phyloP scores from a whole-genome alignment of 1,140 invertebrate genomes.

The Ips nitidus region DNA sequence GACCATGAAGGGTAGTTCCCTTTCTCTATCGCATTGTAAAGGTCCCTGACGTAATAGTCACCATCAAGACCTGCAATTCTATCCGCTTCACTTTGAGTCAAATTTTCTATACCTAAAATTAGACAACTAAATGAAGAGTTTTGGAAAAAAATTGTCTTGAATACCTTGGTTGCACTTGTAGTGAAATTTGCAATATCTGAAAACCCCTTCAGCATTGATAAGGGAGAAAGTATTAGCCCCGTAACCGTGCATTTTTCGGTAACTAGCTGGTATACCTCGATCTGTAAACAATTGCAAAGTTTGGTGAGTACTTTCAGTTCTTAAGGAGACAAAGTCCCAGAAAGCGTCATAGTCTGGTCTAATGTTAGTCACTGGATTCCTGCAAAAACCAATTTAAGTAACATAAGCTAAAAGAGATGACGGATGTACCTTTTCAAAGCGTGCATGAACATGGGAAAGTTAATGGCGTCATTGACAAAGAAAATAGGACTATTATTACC shows the following conservation, averaged over 20 bases:
- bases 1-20: conserved; percentile 72
- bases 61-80: conserved; percentile 65
- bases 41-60: conserved; percentile 72
- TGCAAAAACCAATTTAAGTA: background rate
- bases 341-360: conserved; percentile 80
- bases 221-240: conserved; percentile 89
- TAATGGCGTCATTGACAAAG: conserved; percentile 82
- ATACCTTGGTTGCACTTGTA: conserved; percentile 79
- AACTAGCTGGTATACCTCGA: conserved; percentile 81
- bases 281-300: conserved; percentile 81
- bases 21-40: conserved; percentile 72
- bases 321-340: conserved; percentile 85
- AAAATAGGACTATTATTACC: conserved; percentile 92
- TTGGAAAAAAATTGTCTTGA: background rate
- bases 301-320: conserved; percentile 82
- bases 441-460: conserved; percentile 83
- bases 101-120: conserved; percentile 62
- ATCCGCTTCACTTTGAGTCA: conserved; percentile 61
- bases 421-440: conserved; percentile 71
- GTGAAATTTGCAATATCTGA: conserved; percentile 86
- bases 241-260: conserved; percentile 89
- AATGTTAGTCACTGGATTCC: conserved; percentile 82
- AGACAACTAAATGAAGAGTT: background rate
- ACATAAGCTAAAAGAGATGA: background rate
- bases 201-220: conserved; percentile 70